Evolutionary conservation across 2,888 invertebrate species (phyloP), one percentile per base, ranked within the genome.

Genomic region (Incurvaria masculella): DNA sequence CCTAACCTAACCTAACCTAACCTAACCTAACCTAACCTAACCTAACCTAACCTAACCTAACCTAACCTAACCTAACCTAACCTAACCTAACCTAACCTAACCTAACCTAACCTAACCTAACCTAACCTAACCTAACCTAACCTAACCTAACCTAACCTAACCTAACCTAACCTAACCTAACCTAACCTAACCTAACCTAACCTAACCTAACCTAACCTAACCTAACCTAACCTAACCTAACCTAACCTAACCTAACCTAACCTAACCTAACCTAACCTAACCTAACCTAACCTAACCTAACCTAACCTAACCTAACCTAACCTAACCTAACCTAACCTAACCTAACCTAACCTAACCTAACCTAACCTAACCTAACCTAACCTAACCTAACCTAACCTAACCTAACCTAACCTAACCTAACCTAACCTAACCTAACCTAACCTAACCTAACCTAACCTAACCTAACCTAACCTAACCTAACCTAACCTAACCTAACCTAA

Each of bases 171-270:
- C 51, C 49, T 49, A 52, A 52, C 52, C 52, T 52, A 51, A 51
- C 51, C 51, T 51, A 51, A 51, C 51, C 51, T 51, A 51, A 51
- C 51, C 51, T 51, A 51, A 51, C 51, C 51, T 51, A 49, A 49
- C 51, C 51, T 49, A 49, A 49, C 49, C 49, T 49, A 49, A 49
- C 51, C 49, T 49, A 51, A 49, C 51, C 51, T 51, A 52, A 52
- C 52, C 52, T 52, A 52, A 52, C 52, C 52, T 52, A 52, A 52
- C 52, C 52, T 52, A 52, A 52, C 52, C 52, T 52, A 52, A 52
- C 52, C 52, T 52, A 52, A 52, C 52, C 52, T 52, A 52, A 52
- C 52, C 52, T 52, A 52, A 52, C 52, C 52, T 52, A 52, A 51
- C 51, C 51, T 51, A 51, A 51, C 51, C 51, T 51, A 51, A 51